Conservation (phyloP, 2,888 invertebrate genomes). For the Dendrolimus pini region DNA sequence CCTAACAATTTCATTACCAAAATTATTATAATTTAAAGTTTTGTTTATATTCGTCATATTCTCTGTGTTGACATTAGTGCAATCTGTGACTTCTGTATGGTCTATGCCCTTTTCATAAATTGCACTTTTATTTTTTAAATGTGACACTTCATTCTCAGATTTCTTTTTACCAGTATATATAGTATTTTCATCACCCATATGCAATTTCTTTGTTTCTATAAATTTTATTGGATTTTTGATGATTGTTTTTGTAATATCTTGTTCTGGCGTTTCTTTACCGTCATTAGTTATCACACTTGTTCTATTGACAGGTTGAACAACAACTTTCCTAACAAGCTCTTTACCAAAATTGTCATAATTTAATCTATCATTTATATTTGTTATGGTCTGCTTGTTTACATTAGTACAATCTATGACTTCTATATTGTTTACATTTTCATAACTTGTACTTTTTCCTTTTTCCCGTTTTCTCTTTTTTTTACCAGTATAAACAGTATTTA, state of each 20-base stretch:
- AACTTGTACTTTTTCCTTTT: slow-evolving; percentile 4
- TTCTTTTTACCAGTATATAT: not conserved
- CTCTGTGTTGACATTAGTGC: slow-evolving; percentile 39
- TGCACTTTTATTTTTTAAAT: not conserved
- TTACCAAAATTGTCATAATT: slow-evolving; percentile 57
- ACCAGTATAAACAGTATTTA: slow-evolving; percentile 35
- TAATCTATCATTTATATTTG: slow-evolving; percentile 52
- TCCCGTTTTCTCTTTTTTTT: slow-evolving; percentile 26
- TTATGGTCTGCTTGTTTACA: slow-evolving; percentile 33
- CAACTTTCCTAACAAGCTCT: slow-evolving; percentile 42
- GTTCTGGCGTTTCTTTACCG: not conserved
- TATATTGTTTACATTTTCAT: slow-evolving; percentile 11
- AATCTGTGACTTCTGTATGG: slow-evolving; percentile 43
- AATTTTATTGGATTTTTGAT: not conserved
- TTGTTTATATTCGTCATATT: slow-evolving; percentile 54
- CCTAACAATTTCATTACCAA: slow-evolving; percentile 49
- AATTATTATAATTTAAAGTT: slow-evolving; percentile 48
- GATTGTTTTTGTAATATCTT: slow-evolving; percentile 1
- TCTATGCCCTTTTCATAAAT: slow-evolving; percentile 1
- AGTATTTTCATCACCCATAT: not conserved
- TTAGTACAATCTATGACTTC: slow-evolving; percentile 54
- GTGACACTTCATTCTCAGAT: not conserved
- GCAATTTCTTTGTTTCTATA: not conserved
- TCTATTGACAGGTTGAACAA: slow-evolving; percentile 47
- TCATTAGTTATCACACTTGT: slow-evolving; percentile 21